A percentile compares a stretch with the other conserved stretches of the same genome.
phyloP scores from a whole-genome alignment of 2,888 invertebrate genomes.

The Podabrus alpinus region DNA sequence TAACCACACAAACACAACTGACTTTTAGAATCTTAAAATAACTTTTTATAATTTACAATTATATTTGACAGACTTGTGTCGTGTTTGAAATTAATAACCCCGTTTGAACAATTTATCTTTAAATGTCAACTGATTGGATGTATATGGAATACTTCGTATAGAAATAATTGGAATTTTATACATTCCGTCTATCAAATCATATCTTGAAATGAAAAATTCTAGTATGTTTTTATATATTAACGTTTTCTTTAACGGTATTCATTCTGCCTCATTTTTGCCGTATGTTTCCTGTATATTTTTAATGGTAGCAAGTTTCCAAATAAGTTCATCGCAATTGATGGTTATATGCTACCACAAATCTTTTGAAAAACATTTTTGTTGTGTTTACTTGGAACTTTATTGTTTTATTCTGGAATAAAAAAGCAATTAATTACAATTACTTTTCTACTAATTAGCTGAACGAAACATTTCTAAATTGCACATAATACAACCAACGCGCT shows the following conservation, averaged over 20 bases:
- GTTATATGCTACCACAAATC: neutral
- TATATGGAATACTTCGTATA: neutral
- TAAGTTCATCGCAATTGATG: slow-evolving; percentile 8
- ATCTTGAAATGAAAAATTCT: slow-evolving; percentile 6
- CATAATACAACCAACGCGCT: neutral
- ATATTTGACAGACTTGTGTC: neutral
- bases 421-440: neutral
- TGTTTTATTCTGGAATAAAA: neutral
- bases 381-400: neutral
- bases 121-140: neutral
- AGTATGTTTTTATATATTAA: neutral
- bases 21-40: neutral
- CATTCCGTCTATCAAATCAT: neutral
- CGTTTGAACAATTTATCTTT: neutral
- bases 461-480: neutral
- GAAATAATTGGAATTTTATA: neutral
- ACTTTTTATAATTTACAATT: neutral
- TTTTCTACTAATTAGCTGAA: neutral
- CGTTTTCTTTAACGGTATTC: slow-evolving; percentile 8
- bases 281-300: slow-evolving; percentile 5
- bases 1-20: neutral
- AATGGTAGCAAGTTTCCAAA: slow-evolving; percentile 9
- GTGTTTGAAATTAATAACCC: neutral
- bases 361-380: neutral
- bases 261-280: slow-evolving; percentile 4